phyloP scores from a whole-genome alignment of 2,797 vertebrate genomes.

The Mallotus villosus region DNA sequence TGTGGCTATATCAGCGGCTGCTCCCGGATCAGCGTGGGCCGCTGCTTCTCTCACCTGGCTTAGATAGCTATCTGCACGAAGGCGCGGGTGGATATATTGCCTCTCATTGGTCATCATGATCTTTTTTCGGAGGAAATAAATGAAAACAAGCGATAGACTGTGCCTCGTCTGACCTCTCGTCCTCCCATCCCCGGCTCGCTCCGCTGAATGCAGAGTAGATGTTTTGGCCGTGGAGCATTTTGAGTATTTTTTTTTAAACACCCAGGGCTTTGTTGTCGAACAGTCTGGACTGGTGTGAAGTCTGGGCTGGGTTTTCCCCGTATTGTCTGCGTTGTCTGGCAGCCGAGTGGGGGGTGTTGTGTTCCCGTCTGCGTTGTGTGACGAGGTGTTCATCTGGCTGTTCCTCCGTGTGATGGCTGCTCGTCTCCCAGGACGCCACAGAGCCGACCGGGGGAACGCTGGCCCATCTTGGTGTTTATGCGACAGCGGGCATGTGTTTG shows the following conservation, averaged over 20 bases:
- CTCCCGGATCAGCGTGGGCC: slow-evolving; percentile 23
- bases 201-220: slow-evolving; percentile 25
- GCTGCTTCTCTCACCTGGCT: slow-evolving; percentile 36
- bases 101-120: slow-evolving; percentile 53
- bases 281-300: background rate
- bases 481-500: slow-evolving; percentile 76
- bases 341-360: background rate
- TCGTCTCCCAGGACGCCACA: slow-evolving; percentile 53
- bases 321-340: background rate
- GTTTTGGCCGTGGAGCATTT: background rate
- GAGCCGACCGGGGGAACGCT: slow-evolving; percentile 54
- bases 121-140: slow-evolving; percentile 45
- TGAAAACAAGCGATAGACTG: slow-evolving; percentile 21
- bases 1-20: slow-evolving; percentile 38
- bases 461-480: slow-evolving; percentile 59
- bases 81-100: slow-evolving; percentile 40
- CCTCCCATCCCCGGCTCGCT: slow-evolving; percentile 15
- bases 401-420: slow-evolving; percentile 50
- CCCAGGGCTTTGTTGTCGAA: background rate
- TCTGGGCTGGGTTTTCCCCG: background rate
- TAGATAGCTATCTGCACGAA: slow-evolving; percentile 36
- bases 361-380: slow-evolving; percentile 24
- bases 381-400: slow-evolving; percentile 34
- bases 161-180: slow-evolving; percentile 35
- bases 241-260: background rate